phyloP scores from a whole-genome alignment of 2,797 vertebrate species.

The Lycodopsis pacificus region DNA sequence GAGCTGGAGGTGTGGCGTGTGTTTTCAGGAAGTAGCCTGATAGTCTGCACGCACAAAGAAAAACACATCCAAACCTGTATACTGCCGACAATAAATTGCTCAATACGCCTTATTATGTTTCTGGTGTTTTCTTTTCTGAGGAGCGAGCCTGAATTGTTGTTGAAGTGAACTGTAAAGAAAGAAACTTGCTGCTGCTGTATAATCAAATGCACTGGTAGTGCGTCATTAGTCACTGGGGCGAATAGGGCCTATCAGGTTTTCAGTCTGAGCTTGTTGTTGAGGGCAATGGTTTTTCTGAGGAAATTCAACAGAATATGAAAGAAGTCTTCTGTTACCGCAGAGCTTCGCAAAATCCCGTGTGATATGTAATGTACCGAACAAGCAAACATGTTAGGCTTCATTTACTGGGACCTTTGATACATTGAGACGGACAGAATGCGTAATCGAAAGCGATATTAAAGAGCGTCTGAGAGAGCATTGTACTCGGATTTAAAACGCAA shows the following conservation, averaged over 20 bases:
- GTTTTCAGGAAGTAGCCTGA: conserved; percentile 42
- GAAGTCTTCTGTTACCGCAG: background rate
- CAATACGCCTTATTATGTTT: background rate
- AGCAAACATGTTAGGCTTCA: conserved; percentile 49
- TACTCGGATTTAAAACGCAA: background rate
- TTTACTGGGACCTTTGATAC: conserved; percentile 30
- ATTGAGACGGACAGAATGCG: conserved; percentile 30
- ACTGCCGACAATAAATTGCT: background rate
- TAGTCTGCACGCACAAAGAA: background rate
- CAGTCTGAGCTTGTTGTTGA: background rate
- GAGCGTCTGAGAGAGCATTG: conserved; percentile 1
- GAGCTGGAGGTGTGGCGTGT: conserved; percentile 61
- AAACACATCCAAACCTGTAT: background rate
- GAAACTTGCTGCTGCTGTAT: conserved; percentile 1
- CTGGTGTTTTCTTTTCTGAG: background rate
- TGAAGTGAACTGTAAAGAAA: background rate
- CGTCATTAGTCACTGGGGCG: conserved; percentile 64
- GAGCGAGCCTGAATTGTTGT: background rate
- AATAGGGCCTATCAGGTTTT: background rate
- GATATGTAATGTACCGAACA: conserved; percentile 29
- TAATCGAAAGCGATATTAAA: conserved; percentile 18
- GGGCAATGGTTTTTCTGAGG: background rate
- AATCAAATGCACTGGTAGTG: background rate
- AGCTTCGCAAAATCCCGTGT: conserved; percentile 2
- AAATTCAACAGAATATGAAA: background rate